phyloP scores from a whole-genome alignment of 1,140 invertebrate species.

The Drosophila pseudoobscura region DNA sequence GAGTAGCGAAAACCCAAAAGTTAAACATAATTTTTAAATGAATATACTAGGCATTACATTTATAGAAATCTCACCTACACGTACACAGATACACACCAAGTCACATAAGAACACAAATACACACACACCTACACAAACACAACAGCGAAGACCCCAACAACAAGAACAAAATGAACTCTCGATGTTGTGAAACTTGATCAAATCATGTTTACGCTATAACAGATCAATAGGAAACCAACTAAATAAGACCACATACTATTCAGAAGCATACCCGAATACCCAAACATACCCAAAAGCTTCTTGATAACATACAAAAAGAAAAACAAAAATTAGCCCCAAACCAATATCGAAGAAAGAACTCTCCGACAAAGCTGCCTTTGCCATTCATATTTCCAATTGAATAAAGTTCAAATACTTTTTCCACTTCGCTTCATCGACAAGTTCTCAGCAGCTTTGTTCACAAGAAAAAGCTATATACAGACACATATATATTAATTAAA shows the following conservation, averaged over 20 bases:
- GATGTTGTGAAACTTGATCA: slow-evolving; percentile 83
- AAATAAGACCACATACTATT: slow-evolving; percentile 40
- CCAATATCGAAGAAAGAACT: slow-evolving; percentile 14
- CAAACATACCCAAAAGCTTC: slow-evolving; percentile 23
- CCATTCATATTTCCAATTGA: slow-evolving; percentile 14
- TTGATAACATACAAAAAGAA: not conserved
- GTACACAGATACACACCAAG: slow-evolving; percentile 28
- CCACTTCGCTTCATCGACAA: slow-evolving; percentile 12
- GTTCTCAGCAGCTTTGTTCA: slow-evolving; percentile 55
- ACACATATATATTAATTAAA: slow-evolving; percentile 52
- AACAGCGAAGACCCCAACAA: slow-evolving; percentile 67
- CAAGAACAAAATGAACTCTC: slow-evolving; percentile 82
- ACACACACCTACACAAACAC: slow-evolving; percentile 33
- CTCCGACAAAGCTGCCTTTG: slow-evolving; percentile 44
- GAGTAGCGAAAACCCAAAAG: slow-evolving; percentile 71
- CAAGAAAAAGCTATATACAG: slow-evolving; percentile 35
- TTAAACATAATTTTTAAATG: slow-evolving; percentile 81
- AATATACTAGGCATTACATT: slow-evolving; percentile 71
- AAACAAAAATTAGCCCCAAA: slow-evolving; percentile 15
- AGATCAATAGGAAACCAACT: slow-evolving; percentile 42
- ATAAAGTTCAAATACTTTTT: slow-evolving; percentile 21
- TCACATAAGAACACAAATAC: slow-evolving; percentile 11
- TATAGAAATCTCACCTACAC: slow-evolving; percentile 51
- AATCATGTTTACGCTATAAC: slow-evolving; percentile 81
- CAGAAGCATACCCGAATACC: slow-evolving; percentile 48